phyloP scores from a whole-genome alignment of 1,140 invertebrate genomes.

The Pseudomyrmex cubaensis region DNA sequence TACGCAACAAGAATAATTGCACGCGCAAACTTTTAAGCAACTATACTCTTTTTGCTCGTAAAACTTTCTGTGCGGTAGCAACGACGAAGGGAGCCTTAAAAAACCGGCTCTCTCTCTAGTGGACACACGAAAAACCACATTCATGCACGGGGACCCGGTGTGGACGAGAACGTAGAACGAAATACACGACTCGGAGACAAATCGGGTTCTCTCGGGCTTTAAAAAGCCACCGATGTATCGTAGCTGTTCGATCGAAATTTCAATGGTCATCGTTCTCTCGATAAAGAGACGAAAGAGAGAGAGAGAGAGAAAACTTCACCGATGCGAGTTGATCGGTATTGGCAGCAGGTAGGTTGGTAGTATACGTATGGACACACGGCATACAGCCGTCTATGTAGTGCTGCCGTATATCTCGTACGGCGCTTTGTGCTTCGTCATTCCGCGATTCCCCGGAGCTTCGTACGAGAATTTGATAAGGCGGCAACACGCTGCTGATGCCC shows the following conservation, averaged over 20 bases:
- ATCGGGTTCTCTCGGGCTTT: constrained; percentile 50
- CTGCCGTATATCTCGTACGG: constrained; percentile 15
- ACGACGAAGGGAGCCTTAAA: neutral
- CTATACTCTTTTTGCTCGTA: neutral
- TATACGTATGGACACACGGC: constrained; percentile 2
- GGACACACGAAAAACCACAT: constrained; percentile 39
- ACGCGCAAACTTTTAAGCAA: neutral
- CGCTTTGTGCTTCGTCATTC: constrained; percentile 47
- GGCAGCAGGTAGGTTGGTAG: constrained; percentile 24
- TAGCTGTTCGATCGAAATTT: constrained; percentile 62
- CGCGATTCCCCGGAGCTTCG: constrained; percentile 22
- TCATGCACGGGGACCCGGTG: neutral
- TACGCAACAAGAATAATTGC: neutral
- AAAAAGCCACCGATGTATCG: constrained; percentile 46
- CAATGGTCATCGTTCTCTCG: constrained; percentile 41
- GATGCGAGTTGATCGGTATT: constrained; percentile 55
- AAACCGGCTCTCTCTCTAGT: neutral
- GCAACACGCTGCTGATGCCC: constrained; percentile 22
- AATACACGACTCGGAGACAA: constrained; percentile 58
- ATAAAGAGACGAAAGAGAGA: constrained; percentile 1
- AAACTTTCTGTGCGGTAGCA: neutral
- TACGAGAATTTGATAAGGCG: constrained; percentile 56
- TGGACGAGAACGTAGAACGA: constrained; percentile 49
- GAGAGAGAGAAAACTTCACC: neutral
- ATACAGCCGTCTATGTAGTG: neutral